A percentile compares a stretch with the other conserved stretches of the same genome.
phyloP scores from a whole-genome alignment of 2,113 vertebrate species.

The Paramisgurnus dabryanus region DNA sequence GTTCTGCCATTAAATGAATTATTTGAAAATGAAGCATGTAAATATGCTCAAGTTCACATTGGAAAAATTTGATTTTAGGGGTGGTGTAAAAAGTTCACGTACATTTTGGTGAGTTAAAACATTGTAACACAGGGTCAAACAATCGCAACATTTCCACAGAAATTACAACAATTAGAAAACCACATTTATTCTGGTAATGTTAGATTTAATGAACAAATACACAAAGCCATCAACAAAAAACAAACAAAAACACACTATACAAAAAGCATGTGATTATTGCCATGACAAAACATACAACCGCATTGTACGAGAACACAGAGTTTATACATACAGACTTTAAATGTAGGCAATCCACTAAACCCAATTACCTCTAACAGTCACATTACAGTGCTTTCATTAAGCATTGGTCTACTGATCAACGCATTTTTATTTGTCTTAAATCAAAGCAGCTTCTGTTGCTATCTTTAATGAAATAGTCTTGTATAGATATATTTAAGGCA shows the following conservation, averaged over 20 bases:
- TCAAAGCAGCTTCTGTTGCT: neutral
- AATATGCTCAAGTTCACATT: too few relatives aligned
- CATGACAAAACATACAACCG: neutral
- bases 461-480: neutral
- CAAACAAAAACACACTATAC: constrained; percentile 29
- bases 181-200: constrained; percentile 22
- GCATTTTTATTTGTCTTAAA: constrained; percentile 2
- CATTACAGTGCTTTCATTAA: constrained; percentile 44
- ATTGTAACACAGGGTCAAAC: too few relatives aligned
- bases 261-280: constrained; percentile 27
- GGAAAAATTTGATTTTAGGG: too few relatives aligned
- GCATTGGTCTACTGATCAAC: constrained; percentile 1
- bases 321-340: constrained; percentile 4
- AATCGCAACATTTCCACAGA: neutral
- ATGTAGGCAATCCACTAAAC: constrained; percentile 16
- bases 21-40: too few relatives aligned
- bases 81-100: too few relatives aligned
- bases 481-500: constrained; percentile 1
- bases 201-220: constrained; percentile 49
- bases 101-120: too few relatives aligned
- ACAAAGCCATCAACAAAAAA: constrained; percentile 33
- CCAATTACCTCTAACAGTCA: constrained; percentile 14
- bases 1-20: too few relatives aligned
- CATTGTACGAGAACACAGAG: constrained; percentile 3
- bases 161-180: neutral